A percentile compares a stretch with the other conserved stretches of the same genome.
phyloP scores from a whole-genome alignment of 2,113 vertebrate species.

The Poeciliopsis retropinna region DNA sequence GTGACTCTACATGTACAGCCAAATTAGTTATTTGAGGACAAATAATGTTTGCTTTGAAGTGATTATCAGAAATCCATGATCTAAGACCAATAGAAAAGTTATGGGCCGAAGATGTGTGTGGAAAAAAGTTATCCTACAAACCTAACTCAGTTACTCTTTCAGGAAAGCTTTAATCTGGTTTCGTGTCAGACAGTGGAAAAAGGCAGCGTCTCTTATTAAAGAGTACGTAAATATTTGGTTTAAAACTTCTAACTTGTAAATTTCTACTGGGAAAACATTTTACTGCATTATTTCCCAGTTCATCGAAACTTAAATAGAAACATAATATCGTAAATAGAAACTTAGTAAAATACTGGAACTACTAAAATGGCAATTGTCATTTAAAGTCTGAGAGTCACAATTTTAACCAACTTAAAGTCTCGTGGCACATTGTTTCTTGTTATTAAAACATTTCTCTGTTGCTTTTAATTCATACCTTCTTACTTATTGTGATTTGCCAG shows the following conservation, averaged over 20 bases:
- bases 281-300: neutral
- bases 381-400: no score
- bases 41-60: neutral
- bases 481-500: neutral
- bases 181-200: neutral
- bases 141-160: neutral
- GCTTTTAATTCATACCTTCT: neutral
- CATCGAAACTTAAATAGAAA: no score
- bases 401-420: slow-evolving; percentile 12
- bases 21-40: neutral
- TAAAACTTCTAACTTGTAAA: neutral
- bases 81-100: neutral
- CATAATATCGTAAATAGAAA: no score
- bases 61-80: neutral
- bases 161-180: neutral
- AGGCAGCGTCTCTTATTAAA: neutral
- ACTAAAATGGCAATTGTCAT: no score
- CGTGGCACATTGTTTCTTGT: slow-evolving; percentile 5
- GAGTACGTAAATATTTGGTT: neutral
- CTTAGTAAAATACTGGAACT: neutral
- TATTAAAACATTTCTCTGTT: neutral
- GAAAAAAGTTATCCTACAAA: neutral
- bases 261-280: neutral
- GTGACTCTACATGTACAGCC: neutral
- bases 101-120: neutral